Conservation (phyloP, 2,797 vertebrate genomes). For the Acrossocheilus wenchowensis region DNA sequence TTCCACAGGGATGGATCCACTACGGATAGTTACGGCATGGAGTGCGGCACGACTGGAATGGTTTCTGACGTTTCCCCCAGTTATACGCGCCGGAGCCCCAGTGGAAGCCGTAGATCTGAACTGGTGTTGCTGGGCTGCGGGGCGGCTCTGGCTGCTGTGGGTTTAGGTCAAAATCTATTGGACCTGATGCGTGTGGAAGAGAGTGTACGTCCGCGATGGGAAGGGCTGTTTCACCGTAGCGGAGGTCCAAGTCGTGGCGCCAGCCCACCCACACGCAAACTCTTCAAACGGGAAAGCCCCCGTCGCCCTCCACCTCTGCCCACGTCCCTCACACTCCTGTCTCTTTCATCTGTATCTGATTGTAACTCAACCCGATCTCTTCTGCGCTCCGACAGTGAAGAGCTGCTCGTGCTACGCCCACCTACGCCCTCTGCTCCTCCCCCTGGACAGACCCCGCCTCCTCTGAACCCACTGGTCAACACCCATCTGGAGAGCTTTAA, state of each 20-base stretch:
- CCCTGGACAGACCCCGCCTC: conserved; percentile 68
- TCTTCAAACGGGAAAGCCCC: conserved; percentile 87
- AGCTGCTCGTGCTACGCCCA: conserved; percentile 85
- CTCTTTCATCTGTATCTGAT: conserved; percentile 92
- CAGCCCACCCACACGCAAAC: conserved; percentile 89
- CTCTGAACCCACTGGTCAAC: conserved; percentile 91
- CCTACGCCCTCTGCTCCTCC: conserved; percentile 74
- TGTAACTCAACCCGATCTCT: conserved; percentile 95
- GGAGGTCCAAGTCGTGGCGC: conserved; percentile 84
- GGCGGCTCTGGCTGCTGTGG: conserved; percentile 90
- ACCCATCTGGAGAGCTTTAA: conserved; percentile 95
- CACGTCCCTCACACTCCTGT: conserved; percentile 88
- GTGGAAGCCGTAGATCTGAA: conserved; percentile 86
- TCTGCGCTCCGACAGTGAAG: conserved; percentile 91
- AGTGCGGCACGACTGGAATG: conserved; percentile 79
- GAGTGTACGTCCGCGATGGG: conserved; percentile 83
- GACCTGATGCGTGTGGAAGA: conserved; percentile 84
- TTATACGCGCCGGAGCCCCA: conserved; percentile 80
- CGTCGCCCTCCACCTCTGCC: conserved; percentile 69
- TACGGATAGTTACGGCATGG: conserved; percentile 80
- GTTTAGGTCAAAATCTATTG: conserved; percentile 88
- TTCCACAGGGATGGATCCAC: conserved; percentile 86
- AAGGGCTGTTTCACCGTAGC: conserved; percentile 90
- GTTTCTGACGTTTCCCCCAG: conserved; percentile 86
- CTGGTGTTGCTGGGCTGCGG: conserved; percentile 91